Conservation (phyloP, 2,888 invertebrate species). For the Hedya salicella region DNA sequence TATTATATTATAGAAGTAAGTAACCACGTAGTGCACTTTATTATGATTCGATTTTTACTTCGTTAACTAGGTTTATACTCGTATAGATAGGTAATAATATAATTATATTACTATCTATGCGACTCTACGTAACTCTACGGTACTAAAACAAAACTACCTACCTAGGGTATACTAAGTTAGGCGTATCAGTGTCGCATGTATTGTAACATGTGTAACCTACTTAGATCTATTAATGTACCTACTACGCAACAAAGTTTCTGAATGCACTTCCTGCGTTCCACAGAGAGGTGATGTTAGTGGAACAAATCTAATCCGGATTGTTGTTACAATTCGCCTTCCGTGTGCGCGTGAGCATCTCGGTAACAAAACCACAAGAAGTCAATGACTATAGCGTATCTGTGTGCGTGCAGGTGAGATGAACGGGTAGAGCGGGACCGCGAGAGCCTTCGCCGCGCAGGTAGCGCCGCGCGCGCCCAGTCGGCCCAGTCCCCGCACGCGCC, state of each 20-base stretch:
- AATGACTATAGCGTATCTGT: conserved; percentile 44
- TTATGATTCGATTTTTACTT: too few relatives aligned
- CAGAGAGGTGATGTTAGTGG: background rate
- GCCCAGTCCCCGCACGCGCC: conserved; percentile 60
- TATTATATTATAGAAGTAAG: too few relatives aligned
- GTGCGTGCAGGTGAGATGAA: conserved; percentile 65
- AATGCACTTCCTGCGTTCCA: conserved; percentile 17
- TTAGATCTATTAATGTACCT: background rate
- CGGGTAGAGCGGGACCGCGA: conserved; percentile 68
- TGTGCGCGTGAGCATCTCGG: conserved; percentile 34
- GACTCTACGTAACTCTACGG: too few relatives aligned
- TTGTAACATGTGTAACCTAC: background rate
- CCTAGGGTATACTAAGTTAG: too few relatives aligned
- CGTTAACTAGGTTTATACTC: too few relatives aligned
- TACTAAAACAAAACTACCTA: too few relatives aligned
- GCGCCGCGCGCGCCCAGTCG: conserved; percentile 50
- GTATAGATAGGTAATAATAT: too few relatives aligned
- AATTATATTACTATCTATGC: too few relatives aligned
- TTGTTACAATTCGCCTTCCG: conserved; percentile 25
- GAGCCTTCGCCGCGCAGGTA: conserved; percentile 68
- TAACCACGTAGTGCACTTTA: too few relatives aligned
- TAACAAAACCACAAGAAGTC: conserved; percentile 37
- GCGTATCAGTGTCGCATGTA: too few relatives aligned
- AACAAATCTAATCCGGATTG: conserved; percentile 10
- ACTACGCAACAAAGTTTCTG: background rate